These are phyloP conservation scores for Flabesymbios commensalis DNA, from an alignment of 2,888 invertebrate genomes.

Conservation along the genomic window DNA sequence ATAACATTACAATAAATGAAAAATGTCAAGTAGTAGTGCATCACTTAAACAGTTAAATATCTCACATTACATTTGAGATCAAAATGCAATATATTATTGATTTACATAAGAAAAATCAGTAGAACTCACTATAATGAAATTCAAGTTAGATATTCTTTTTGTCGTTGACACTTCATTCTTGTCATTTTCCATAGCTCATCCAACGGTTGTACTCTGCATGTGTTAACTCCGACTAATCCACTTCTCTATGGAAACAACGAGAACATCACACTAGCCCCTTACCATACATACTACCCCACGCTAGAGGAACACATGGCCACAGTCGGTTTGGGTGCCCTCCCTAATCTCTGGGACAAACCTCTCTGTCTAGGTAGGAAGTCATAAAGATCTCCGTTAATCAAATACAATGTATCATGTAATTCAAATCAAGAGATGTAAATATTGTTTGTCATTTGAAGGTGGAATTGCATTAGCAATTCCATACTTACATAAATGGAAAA, in stretches of 20 bases:
- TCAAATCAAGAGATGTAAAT: too few species aligned
- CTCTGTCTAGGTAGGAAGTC: conserved; percentile 36
- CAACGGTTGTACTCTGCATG: conserved; percentile 57
- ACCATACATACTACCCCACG: conserved; percentile 60
- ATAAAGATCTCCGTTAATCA: background rate
- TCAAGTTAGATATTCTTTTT: too few species aligned
- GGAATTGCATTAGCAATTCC: background rate
- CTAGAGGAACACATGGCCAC: conserved; percentile 60
- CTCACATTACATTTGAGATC: too few species aligned
- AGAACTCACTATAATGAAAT: too few species aligned
- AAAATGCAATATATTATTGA: too few species aligned
- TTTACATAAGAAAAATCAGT: too few species aligned
- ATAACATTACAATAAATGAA: too few species aligned
- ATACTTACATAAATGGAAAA: background rate
- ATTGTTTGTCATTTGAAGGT: too few species aligned
- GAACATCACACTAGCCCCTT: conserved; percentile 59
- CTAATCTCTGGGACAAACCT: conserved; percentile 62
- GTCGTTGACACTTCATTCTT: too few species aligned
- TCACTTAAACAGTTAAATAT: too few species aligned
- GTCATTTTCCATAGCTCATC: conserved; percentile 30
- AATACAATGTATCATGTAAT: background rate
- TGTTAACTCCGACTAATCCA: conserved; percentile 61
- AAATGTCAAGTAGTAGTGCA: too few species aligned
- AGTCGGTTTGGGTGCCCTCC: conserved; percentile 50
- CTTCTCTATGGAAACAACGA: conserved; percentile 59